Evolutionary conservation across 53 echinoderm and acorn worm genomes (phyloP), one percentile per base, ranked within the genome.

Genomic region (Apostichopus leukothele): DNA sequence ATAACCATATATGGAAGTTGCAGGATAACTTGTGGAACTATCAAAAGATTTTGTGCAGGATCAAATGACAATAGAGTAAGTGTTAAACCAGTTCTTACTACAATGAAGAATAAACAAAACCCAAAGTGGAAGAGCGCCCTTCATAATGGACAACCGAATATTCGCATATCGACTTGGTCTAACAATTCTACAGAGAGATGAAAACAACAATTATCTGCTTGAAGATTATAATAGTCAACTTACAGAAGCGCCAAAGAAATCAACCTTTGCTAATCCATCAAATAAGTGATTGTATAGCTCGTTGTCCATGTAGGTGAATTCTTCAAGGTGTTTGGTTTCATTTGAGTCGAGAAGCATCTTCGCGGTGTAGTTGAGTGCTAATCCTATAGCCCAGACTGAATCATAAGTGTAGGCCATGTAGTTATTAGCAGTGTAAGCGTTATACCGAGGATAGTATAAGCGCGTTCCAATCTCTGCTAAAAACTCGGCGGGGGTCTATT

Each of bases 221-320:
- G 61, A 11, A 61, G 61, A 61, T 61, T 9, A 5, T 4, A 61
- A 61, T 61, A 13, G 9, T 61, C 61, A 61, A 79, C 84, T 84
- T 84, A 84, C 84, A 20, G 84, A 84, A 22, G 84, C 84, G 9
- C 84, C 84, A 55, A 84, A 84, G 59, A 84, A 84, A 4, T 54
- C 12, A 22, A 60, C 60, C 19, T 59, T 26, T 59, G 84, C 84
- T 55, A 84, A 26, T 84, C 55, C 84, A 21, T 84, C 21, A 26
- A 60, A 84, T 5, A 84, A 63, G 52, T 53, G 16, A 23, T 61
- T 60, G 60, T 84, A 84, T 7, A 84, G 55, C 53, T 63, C 84
- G 22, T 25, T 22, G 25, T 84, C 84, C n/a, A 18, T 84, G 66
- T 84, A 84, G 9, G 84, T 84, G 63, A 84, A 84, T 25, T 84